These are phyloP conservation scores for Euzetes globulus DNA, from an alignment of 2,888 invertebrate genomes.

Conservation along the genomic window DNA sequence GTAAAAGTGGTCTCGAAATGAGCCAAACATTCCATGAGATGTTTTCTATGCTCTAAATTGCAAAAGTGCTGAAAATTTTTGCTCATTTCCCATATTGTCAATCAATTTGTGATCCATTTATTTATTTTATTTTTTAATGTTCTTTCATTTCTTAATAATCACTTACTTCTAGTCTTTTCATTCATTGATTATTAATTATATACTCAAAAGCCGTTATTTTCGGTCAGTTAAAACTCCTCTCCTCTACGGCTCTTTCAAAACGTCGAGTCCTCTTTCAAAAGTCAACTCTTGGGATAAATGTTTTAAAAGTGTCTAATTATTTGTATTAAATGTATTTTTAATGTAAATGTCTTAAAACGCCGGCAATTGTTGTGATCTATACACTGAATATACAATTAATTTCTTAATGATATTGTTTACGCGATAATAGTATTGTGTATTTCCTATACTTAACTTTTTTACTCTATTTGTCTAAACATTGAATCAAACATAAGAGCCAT, in stretches of 20 bases:
- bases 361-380: constrained; percentile 26
- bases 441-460: constrained; percentile 2
- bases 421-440: not conserved
- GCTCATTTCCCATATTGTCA: constrained; percentile 15
- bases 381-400: constrained; percentile 9
- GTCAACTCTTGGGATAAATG: not conserved
- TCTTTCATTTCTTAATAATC: not conserved
- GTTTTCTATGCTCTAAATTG: not conserved
- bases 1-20: not conserved
- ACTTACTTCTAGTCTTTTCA: constrained; percentile 18
- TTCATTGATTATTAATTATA: not conserved
- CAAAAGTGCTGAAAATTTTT: not conserved
- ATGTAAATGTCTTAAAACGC: constrained; percentile 11
- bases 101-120: constrained; percentile 20
- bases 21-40: not conserved
- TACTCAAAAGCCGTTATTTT: not conserved
- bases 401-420: not conserved
- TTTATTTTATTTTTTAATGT: not conserved
- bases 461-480: not conserved
- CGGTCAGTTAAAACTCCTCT: not conserved
- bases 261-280: not conserved
- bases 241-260: not conserved
- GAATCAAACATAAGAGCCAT: not conserved
- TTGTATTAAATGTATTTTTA: constrained; percentile 14
- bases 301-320: not conserved